Conservation (phyloP, 2,797 vertebrate species). For the Dendrocincla fuliginosa region DNA sequence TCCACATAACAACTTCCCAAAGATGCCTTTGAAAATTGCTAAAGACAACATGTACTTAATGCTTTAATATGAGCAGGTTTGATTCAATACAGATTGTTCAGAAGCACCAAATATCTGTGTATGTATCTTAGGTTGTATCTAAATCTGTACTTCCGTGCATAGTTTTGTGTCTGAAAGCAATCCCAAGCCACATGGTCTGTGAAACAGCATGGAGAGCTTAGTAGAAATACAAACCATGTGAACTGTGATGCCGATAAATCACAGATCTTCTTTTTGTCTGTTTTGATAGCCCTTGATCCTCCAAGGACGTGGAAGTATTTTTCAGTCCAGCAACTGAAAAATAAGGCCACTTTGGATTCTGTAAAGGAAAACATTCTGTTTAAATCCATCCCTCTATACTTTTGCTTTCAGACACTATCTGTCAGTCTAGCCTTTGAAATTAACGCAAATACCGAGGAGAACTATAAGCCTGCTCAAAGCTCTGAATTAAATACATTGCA, state of each 20-base stretch:
- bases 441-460: constrained; percentile 65
- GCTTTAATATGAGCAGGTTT: constrained; percentile 79
- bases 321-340: constrained; percentile 41
- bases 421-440: constrained; percentile 67
- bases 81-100: constrained; percentile 75
- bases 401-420: constrained; percentile 57
- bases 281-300: constrained; percentile 75
- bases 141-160: constrained; percentile 78
- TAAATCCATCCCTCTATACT: constrained; percentile 52
- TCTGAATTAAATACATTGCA: constrained; percentile 55
- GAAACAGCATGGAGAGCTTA: constrained; percentile 72
- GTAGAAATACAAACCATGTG: constrained; percentile 81
- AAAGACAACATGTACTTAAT: constrained; percentile 76
- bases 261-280: constrained; percentile 75
- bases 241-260: constrained; percentile 66
- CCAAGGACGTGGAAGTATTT: constrained; percentile 53
- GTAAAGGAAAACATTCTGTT: constrained; percentile 58
- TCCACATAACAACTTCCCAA: constrained; percentile 76
- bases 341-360: constrained; percentile 43
- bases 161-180: constrained; percentile 70
- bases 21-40: constrained; percentile 78
- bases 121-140: constrained; percentile 78
- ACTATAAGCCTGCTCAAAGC: constrained; percentile 54
- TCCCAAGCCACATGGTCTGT: constrained; percentile 64
- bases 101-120: constrained; percentile 60